Conservation (phyloP, 2,888 invertebrate species). For the Physocephala rufipes region DNA sequence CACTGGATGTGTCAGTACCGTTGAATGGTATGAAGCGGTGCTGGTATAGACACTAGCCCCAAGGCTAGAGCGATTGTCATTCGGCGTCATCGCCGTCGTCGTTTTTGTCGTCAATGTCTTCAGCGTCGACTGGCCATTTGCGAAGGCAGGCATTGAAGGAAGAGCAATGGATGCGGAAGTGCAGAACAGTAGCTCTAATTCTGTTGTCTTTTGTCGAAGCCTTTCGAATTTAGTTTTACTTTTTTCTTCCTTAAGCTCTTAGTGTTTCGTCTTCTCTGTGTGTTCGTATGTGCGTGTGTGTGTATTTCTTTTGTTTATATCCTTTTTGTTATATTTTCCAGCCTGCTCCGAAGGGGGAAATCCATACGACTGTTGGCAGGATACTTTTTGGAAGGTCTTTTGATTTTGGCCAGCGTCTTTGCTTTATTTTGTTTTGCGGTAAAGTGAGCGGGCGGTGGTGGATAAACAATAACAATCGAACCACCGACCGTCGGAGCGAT, state of each 20-base stretch:
- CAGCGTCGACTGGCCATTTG: constrained; percentile 38
- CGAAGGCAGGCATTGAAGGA: constrained; percentile 50
- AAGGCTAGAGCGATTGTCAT: constrained; percentile 25
- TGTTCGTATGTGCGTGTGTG: too few species aligned
- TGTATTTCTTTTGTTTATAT: too few species aligned
- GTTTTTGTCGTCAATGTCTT: constrained; percentile 45
- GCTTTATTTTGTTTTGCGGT: not conserved
- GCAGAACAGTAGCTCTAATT: not conserved
- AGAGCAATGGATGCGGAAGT: not conserved
- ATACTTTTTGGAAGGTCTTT: constrained; percentile 17
- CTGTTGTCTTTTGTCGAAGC: constrained; percentile 1
- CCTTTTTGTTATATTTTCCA: too few species aligned
- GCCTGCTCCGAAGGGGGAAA: not conserved
- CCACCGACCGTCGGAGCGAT: too few species aligned
- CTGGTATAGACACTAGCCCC: constrained; percentile 22
- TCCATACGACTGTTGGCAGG: constrained; percentile 5
- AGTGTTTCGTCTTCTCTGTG: not conserved
- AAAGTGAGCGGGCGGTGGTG: too few species aligned
- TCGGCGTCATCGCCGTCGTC: constrained; percentile 43
- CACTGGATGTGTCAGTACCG: constrained; percentile 38
- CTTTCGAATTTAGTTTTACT: not conserved
- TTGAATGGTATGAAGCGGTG: constrained; percentile 29
- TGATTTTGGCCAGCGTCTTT: not conserved
- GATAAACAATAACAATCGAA: too few species aligned
- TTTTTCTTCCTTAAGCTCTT: not conserved